These are phyloP conservation scores for Syrphus vitripennis DNA, from an alignment of 2,888 invertebrate genomes.

Conservation along the genomic window DNA sequence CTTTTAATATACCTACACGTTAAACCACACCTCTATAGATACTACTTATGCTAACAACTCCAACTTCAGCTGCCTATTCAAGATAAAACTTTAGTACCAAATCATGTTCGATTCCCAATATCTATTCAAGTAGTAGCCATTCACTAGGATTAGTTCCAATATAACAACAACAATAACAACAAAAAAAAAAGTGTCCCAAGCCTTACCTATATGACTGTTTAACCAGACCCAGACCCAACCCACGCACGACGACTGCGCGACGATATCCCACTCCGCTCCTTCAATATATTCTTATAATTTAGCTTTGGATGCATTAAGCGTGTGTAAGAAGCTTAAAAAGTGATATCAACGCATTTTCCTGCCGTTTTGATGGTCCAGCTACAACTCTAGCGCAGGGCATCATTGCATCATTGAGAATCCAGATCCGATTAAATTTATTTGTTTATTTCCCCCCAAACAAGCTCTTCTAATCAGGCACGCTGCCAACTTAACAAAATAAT, in stretches of 20 bases:
- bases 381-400: neutral
- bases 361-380: conserved; percentile 28
- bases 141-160: conserved; percentile 23
- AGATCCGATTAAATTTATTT: conserved; percentile 31
- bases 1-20: neutral
- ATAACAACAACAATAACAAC: neutral
- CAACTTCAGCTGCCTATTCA: neutral
- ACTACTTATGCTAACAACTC: conserved; percentile 2
- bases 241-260: no score
- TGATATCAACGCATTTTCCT: conserved; percentile 24
- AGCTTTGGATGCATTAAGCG: conserved; percentile 33
- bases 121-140: conserved; percentile 4
- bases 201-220: neutral
- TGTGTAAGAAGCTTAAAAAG: conserved; percentile 43
- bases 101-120: conserved; percentile 21
- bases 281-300: neutral
- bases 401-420: conserved; percentile 25
- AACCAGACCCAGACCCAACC: conserved; percentile 22
- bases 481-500: conserved; percentile 39
- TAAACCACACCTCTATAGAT: conserved; percentile 45
- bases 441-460: conserved; percentile 7
- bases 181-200: conserved; percentile 5
- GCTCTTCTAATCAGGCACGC: conserved; percentile 33
- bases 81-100: conserved; percentile 45
- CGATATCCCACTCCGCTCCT: neutral